Evolutionary conservation across 1,140 invertebrate species (phyloP), one percentile per base, ranked within the genome.

Genomic region (Ladona fulva): DNA sequence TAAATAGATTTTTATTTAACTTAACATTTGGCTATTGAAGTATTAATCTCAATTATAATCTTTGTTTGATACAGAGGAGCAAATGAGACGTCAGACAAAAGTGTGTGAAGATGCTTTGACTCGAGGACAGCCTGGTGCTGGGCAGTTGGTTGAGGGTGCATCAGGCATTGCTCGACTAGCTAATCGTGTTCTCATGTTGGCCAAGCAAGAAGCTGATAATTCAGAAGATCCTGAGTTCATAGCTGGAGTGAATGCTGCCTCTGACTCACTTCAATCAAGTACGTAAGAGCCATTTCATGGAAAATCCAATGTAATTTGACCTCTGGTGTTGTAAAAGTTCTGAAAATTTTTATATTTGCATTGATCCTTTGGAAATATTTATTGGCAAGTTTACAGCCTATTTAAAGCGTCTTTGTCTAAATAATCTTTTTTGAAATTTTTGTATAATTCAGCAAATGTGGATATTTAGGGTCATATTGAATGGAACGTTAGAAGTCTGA

Each of bases 161-260:
- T 94, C 94, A 1, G 91, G 91, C 42, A 97, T 97, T 81, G 96
- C 96, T 0, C 90, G 97, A 52, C 86, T 99, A 16, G 97, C 97
- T 0, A 99, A 99, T 85, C 89, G 97, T 59, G 96, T 99, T 0
- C 88, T 99, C 74, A 91, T 98, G 82, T 95, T 99, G 0, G 97
- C 96, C 16, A 96, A 97, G 82, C 95, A 98, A 82, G 98, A 99
- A 86, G 94, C 95, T 66, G 97, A 99, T 80, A 99, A 99, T 85
- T 98, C 95, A 8, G 98, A 99, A 85, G 98, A 99, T 88, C 92
- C 94, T 0, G 85, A 89, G 22, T 99, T 97, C 85, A 95, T 97
- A 22, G 90, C 92, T 24, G 89, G 93, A 77, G 90, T 99, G 0
- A 94, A 93, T 82, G 86, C 88, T 22, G 93, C 97, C 22, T 92